A percentile compares a stretch with the other conserved stretches of the same genome.
phyloP scores from a whole-genome alignment of 1,140 invertebrate genomes.

The Mizuhopecten yessoensis region DNA sequence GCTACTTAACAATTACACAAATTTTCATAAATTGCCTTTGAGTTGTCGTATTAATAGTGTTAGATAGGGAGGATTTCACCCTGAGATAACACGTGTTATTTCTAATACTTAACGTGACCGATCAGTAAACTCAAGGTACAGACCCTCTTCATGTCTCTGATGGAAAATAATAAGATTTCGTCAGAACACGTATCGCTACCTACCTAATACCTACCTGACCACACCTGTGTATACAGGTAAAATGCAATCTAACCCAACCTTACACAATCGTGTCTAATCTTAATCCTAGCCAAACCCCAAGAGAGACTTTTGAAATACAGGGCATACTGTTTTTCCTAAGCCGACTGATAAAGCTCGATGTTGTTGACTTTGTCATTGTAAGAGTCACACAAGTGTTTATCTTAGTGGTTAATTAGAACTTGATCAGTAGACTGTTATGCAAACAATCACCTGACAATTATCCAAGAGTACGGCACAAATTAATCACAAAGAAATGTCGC shows the following conservation, averaged over 20 bases:
- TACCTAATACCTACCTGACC: neutral
- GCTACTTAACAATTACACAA: no score
- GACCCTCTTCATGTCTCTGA: neutral
- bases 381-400: neutral
- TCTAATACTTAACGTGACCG: neutral
- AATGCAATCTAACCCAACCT: neutral
- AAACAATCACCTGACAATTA: neutral
- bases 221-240: constrained; percentile 38
- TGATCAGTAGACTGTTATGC: neutral
- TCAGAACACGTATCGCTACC: neutral
- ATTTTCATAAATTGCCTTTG: no score
- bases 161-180: neutral
- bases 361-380: neutral
- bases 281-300: neutral
- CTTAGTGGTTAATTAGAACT: neutral
- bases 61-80: no score
- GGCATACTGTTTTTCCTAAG: neutral
- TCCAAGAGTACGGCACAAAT: neutral
- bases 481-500: neutral
- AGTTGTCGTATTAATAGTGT: no score
- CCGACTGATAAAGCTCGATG: neutral
- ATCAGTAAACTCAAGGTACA: neutral
- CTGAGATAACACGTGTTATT: neutral
- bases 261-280: constrained; percentile 2
- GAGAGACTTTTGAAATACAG: neutral